These are phyloP conservation scores for Crotalus tigris DNA, from an alignment of 2,113 vertebrate genomes.

Conservation along the genomic window DNA sequence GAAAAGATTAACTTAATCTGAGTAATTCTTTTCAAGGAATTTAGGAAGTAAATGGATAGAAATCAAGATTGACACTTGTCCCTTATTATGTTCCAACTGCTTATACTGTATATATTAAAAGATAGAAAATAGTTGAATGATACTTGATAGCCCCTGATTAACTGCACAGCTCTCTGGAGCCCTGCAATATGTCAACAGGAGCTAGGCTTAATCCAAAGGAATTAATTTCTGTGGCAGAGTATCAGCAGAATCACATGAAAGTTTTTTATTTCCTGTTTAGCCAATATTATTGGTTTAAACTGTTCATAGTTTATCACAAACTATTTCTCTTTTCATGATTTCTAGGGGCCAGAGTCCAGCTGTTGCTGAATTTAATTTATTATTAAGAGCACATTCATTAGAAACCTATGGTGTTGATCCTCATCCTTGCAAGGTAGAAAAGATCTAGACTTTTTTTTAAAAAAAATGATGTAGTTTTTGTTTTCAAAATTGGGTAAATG, in stretches of 20 bases:
- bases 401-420: conserved; percentile 98
- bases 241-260: conserved; percentile 3
- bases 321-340: conserved; percentile 37
- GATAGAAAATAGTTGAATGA: conserved; percentile 21
- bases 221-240: neutral
- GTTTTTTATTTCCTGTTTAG: neutral
- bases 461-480: neutral
- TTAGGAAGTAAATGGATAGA: conserved; percentile 33
- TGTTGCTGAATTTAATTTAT: conserved; percentile 90
- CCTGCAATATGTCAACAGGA: neutral
- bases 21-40: conserved; percentile 44
- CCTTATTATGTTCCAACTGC: conserved; percentile 21
- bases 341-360: conserved; percentile 85
- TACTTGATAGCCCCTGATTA: conserved; percentile 45
- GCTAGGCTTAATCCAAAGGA: conserved; percentile 12
- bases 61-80: conserved; percentile 35
- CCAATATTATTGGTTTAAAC: conserved; percentile 19
- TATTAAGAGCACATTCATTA: conserved; percentile 89
- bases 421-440: conserved; percentile 94
- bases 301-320: conserved; percentile 1
- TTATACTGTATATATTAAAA: neutral
- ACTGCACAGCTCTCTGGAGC: conserved; percentile 10
- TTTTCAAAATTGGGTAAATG: neutral
- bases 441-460: too few species aligned
- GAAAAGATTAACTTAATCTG: conserved; percentile 50